A percentile compares a stretch with the other conserved stretches of the same genome.
Evolutionary conservation across 2,113 vertebrate species (phyloP).

Genomic region (Pontoporia blainvillei): DNA sequence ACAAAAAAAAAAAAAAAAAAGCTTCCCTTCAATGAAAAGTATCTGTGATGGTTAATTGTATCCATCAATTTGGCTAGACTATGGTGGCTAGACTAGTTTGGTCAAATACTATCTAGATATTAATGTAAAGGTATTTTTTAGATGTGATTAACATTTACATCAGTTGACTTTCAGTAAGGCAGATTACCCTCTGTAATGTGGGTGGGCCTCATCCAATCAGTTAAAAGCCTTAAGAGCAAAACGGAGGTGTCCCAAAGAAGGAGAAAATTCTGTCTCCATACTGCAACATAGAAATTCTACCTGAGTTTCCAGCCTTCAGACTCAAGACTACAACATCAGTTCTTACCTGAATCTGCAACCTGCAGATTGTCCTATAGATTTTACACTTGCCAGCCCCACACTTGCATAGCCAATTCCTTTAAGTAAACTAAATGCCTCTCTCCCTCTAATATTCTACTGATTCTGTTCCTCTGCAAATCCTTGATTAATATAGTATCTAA

Average conservation of each 20-base stretch:
- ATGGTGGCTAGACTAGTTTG: not conserved
- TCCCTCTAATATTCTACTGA: not conserved
- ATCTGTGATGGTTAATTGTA: not conserved
- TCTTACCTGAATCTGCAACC: not conserved
- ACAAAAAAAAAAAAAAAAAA: not conserved
- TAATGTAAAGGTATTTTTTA: not conserved
- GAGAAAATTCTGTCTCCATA: not conserved
- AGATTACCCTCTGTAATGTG: not conserved
- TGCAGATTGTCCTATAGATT: not conserved
- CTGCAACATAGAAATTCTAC: not conserved
- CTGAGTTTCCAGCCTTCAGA: not conserved
- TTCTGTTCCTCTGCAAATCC: not conserved
- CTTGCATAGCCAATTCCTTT: not conserved
- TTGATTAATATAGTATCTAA: not conserved
- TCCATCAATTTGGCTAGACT: not conserved
- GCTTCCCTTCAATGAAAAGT: not conserved
- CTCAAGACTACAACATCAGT: not conserved
- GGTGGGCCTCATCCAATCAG: not conserved
- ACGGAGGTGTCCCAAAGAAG: not conserved
- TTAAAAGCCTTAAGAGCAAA: not conserved
- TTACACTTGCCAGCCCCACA: not conserved
- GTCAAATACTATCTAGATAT: not conserved
- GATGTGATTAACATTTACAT: not conserved
- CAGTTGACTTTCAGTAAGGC: not conserved
- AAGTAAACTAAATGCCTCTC: not conserved